phyloP scores from a whole-genome alignment of 2,888 invertebrate genomes.

The Ferdinandea cuprea region DNA sequence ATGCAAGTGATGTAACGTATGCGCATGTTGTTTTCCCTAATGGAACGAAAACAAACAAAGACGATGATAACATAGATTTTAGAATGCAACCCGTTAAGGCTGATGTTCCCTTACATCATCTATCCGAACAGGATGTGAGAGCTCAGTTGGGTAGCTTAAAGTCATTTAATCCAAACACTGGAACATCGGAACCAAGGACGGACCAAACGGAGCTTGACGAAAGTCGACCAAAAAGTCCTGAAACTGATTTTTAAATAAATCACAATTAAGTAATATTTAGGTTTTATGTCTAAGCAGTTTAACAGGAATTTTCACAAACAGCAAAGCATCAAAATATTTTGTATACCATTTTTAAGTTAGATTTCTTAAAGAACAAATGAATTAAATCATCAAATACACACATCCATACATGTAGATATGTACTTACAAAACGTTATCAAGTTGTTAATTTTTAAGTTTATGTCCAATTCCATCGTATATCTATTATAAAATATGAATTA shows the following conservation, averaged over 20 bases:
- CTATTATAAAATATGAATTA: no score
- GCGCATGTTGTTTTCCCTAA: slow-evolving; percentile 81
- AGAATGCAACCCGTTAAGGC: slow-evolving; percentile 78
- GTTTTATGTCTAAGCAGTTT: slow-evolving; percentile 1
- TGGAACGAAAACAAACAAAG: slow-evolving; percentile 79
- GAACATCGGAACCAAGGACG: neutral
- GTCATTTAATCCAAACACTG: slow-evolving; percentile 78
- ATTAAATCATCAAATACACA: no score
- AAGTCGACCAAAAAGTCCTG: slow-evolving; percentile 79
- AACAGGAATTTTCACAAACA: neutral
- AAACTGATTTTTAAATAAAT: slow-evolving; percentile 80
- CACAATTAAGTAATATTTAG: neutral
- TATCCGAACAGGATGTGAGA: slow-evolving; percentile 80
- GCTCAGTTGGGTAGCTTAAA: slow-evolving; percentile 79
- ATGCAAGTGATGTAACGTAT: slow-evolving; percentile 78
- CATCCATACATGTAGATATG: no score
- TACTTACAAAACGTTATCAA: no score
- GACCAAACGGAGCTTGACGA: slow-evolving; percentile 74
- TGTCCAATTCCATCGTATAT: no score
- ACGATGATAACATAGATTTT: slow-evolving; percentile 78
- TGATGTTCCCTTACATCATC: slow-evolving; percentile 81
- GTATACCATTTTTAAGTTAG: neutral
- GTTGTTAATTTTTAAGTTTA: no score
- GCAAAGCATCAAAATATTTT: slow-evolving; percentile 1
- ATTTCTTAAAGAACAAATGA: neutral